Evolutionary conservation across 1,140 invertebrate species (phyloP), one percentile per base, ranked within the genome.

Genomic region (Caenorhabditis inopinata): DNA sequence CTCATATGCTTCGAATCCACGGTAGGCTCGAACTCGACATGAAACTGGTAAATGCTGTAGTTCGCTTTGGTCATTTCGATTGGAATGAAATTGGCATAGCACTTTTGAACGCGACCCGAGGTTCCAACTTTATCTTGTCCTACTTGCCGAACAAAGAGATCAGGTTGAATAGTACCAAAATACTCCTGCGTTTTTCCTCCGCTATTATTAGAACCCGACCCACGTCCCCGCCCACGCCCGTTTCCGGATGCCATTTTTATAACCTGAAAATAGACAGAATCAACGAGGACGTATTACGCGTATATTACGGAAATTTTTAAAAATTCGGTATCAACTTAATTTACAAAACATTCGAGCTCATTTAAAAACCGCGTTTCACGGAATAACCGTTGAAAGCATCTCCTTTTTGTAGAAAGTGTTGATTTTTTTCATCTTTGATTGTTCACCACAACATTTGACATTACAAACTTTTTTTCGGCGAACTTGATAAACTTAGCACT

Each of bases 11-110:
- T 81, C 11, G 53, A 21, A 16, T 81, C 80, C 18, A 81, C 62
- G n/a, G 58, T 51, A 5, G 80, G 80, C 6, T 81, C 74, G 53
- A 81, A 81, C 7, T 38, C 38, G 25, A 81, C 53, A 46, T 81
- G 80, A 27, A 25, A 77, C 47, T 81, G 80, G 45, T 47, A 77
- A 29, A 81, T 77, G 6, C 53, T 32, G 38, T 38, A 73, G 29
- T 58, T 35, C 2, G 23, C 29, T 11, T 68, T 35, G 16, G 58
- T 35, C 25, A 75, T 76, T 18, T 76, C 53, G 25, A 81, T 58
- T 1, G 53, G 42, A 18, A 81, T 51, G 42, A 81, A 81, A n/a
- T 81, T 81, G 25, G 58, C 80, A 27, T 25, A 32, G 29, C 74
- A 81, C 23, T 46, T 51, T 6, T 46, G 29, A 2, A 45, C 35